Evolutionary conservation across 2,113 vertebrate genomes (phyloP), one percentile per base, ranked within the genome.

Genomic region (Orcinus orca): DNA sequence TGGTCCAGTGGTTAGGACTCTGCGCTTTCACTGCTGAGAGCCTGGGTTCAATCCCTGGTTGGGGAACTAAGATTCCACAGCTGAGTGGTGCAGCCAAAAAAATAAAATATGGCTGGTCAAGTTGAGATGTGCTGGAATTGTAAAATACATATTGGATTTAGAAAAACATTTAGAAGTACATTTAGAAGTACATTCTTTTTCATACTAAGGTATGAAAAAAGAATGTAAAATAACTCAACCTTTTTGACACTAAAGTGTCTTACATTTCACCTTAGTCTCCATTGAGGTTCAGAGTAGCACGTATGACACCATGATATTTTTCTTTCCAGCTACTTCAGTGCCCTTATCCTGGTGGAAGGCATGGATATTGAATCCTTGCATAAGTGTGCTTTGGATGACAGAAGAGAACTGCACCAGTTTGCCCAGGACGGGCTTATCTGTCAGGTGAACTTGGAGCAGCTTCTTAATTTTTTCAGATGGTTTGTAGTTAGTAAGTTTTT

Each of bases 331-430:
- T 99, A 99, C 98, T 99, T 99, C 38, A 99, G 99, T 95, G 99
- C 99, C 93, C 99, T 99, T 50, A 99, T 99, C 97, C 98, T 99
- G 88, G 99, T 99, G 62, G 99, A 99, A 96, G 99, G 99, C 94
- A 99, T 99, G 99, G 99, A 99, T 97, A 99, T 99, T 1, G 99
- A 99, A 92, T 99, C 99, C 88, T 98, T 99, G 73, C 99, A 99
- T 62, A 99, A 99, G 92, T 99, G 99, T 96, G 99, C 99, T 67
- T 97, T 99, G 96, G 99, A 99, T 87, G 99, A 99, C 94, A 98
- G 99, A 67, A 99, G 99, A 0, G 99, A 99, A 20, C 99, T 99
- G 92, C 99, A 99, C 97, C 99, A 99, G 93, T 99, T 99, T 97
- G 98, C 98, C 79, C 98, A 97, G 36, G 98, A 97, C 6, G 98